Base-by-base conservation (phyloP, 2,888 invertebrate species). In the Tupiocoris notatus region DNA sequence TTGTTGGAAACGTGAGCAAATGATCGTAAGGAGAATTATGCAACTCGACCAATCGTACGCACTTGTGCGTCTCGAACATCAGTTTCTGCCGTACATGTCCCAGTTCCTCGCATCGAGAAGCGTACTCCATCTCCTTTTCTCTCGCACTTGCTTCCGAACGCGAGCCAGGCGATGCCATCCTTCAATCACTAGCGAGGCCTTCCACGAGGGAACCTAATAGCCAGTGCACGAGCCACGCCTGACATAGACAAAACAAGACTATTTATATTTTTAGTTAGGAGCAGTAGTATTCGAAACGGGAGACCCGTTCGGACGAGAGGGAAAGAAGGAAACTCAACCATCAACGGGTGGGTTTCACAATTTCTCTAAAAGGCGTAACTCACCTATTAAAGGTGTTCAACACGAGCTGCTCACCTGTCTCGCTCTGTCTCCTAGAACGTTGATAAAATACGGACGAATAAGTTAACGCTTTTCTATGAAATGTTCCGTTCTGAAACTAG, bases 221-320 rank as follows among this genome's bases (percentile, higher is more conserved):
- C 63, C 73, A 61, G 73, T 62, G 63, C 73, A 73, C 73, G 73
- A 73, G 73, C 73, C 73, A 73, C 73, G 73, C 73, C 73, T 73
- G 73, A 62, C 73, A 58, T 68, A 63, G 73, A 73, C 73, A 62
- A 73, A 61, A 73, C 73, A 73, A 73, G 73, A 63, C 73, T 73
- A 73, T 73, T 73, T 73, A 73, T 73, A 73, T 63, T 73, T 73
- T 70, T 59, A 70, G 70, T 70, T 59, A 59, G 70, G 70, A 70
- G 70, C 12, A 18, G 59, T 59, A 20, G 70, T 70, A 70, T 70
- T 59, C 70, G 58, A n/a, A 70, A 25, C 54, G n/a, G n/a, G 18
- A 25, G 18, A n/a, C 17, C 25, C 20, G 17, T 17, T 12, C 18
- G 0, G 39, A 16, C 17, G 25, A 1, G 25, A 21, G 59, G 58